Percentiles rank a stretch among this genome's conserved stretches.
phyloP scores from a whole-genome alignment of 2,113 vertebrate genomes.

The Chelonoidis abingdonii region DNA sequence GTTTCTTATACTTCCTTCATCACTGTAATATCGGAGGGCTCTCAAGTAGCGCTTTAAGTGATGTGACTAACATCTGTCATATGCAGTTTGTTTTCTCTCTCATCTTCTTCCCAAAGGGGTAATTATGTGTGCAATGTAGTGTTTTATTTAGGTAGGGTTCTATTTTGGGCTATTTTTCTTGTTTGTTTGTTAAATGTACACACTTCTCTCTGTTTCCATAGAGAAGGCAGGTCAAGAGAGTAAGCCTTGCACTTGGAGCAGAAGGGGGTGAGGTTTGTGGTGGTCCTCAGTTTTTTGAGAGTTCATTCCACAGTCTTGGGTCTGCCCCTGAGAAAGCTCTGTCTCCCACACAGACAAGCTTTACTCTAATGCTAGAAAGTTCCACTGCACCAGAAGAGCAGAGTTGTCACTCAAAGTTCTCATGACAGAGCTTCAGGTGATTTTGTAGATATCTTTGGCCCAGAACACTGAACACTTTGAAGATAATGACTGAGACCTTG shows the following conservation, averaged over 20 bases:
- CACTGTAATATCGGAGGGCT: background rate
- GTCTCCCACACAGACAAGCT: background rate
- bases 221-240: background rate
- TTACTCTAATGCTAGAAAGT: constrained; percentile 3
- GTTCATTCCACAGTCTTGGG: background rate
- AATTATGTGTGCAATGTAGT: background rate
- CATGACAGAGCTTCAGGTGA: background rate
- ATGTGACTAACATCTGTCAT: background rate
- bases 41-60: background rate
- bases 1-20: accelerated
- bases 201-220: background rate
- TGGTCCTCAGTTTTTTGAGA: background rate
- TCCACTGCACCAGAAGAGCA: background rate
- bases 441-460: background rate
- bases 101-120: background rate
- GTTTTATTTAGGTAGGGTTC: background rate
- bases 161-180: background rate
- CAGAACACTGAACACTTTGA: background rate
- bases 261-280: background rate
- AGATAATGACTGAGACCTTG: constrained; percentile 13
- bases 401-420: background rate
- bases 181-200: background rate
- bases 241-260: constrained; percentile 4
- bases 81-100: background rate
- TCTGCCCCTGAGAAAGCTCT: constrained; percentile 14